phyloP scores from a whole-genome alignment of 2,797 vertebrate species.

The Gephyroberyx darwinii region DNA sequence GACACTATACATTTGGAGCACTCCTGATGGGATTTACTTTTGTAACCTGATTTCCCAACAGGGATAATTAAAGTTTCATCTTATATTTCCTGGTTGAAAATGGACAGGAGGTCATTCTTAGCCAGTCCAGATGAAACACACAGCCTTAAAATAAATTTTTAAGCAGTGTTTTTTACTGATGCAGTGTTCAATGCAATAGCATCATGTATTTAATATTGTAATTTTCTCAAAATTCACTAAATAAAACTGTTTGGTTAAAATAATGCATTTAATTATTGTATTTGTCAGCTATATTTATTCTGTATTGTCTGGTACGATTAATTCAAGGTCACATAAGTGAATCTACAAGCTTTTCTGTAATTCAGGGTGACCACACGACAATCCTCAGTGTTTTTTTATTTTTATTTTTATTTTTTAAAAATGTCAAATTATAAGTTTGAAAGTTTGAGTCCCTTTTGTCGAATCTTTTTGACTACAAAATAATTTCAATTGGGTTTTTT shows the following conservation, averaged over 20 bases:
- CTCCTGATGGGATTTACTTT: background rate
- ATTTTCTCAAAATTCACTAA: background rate
- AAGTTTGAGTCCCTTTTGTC: too few species aligned
- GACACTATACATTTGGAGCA: too few species aligned
- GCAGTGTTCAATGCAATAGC: background rate
- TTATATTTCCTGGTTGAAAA: too few species aligned
- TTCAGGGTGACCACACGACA: too few species aligned
- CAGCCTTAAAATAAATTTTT: slow-evolving; percentile 7
- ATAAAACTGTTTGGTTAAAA: slow-evolving; percentile 13
- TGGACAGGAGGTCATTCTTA: too few species aligned
- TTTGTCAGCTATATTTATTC: background rate
- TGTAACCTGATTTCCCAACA: background rate
- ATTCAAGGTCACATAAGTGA: too few species aligned
- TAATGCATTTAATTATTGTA: background rate
- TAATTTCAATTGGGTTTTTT: too few species aligned
- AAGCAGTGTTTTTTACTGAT: background rate
- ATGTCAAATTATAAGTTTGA: too few species aligned
- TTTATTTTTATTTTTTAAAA: too few species aligned
- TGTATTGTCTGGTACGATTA: background rate
- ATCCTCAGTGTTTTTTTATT: too few species aligned
- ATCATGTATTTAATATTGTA: background rate
- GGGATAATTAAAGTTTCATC: background rate
- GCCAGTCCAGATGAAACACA: background rate
- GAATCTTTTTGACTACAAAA: too few species aligned
- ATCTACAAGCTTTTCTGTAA: too few species aligned